phyloP scores from a whole-genome alignment of 1,140 invertebrate genomes.

The Bombus breviceps region DNA sequence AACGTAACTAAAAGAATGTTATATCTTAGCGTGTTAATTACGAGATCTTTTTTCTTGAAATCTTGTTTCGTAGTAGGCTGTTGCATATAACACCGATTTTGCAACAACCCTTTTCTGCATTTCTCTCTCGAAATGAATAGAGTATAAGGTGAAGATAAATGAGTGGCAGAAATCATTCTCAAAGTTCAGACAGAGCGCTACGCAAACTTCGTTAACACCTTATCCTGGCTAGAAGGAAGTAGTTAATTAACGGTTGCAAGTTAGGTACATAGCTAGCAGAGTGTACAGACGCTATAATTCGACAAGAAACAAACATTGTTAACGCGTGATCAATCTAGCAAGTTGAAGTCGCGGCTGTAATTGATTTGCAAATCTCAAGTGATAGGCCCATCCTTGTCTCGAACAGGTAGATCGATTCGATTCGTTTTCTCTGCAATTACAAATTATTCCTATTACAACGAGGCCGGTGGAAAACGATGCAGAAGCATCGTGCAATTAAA shows the following conservation, averaged over 20 bases:
- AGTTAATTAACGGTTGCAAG: constrained; percentile 21
- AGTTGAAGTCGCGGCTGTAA: not conserved
- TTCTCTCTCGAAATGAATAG: not conserved
- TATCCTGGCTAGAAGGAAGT: too few species aligned
- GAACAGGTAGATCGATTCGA: not conserved
- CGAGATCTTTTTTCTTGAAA: too few species aligned
- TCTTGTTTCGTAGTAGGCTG: too few species aligned
- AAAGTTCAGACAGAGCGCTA: not conserved
- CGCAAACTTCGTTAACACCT: constrained; percentile 12
- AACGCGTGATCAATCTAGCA: constrained; percentile 21
- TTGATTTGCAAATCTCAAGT: constrained; percentile 28
- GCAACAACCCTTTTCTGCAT: not conserved
- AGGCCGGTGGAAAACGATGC: not conserved
- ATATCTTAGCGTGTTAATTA: too few species aligned
- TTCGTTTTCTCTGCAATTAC: not conserved
- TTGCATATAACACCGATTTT: too few species aligned
- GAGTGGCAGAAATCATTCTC: not conserved
- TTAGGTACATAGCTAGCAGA: not conserved
- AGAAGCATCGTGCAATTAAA: constrained; percentile 19
- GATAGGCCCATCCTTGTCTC: not conserved
- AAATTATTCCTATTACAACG: not conserved
- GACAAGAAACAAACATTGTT: constrained; percentile 12
- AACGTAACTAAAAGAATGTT: too few species aligned
- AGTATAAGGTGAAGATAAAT: not conserved
- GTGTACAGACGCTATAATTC: not conserved